Evolutionary conservation across 2,888 invertebrate genomes (phyloP).

Genomic region (Xestobium rufovillosum): DNA sequence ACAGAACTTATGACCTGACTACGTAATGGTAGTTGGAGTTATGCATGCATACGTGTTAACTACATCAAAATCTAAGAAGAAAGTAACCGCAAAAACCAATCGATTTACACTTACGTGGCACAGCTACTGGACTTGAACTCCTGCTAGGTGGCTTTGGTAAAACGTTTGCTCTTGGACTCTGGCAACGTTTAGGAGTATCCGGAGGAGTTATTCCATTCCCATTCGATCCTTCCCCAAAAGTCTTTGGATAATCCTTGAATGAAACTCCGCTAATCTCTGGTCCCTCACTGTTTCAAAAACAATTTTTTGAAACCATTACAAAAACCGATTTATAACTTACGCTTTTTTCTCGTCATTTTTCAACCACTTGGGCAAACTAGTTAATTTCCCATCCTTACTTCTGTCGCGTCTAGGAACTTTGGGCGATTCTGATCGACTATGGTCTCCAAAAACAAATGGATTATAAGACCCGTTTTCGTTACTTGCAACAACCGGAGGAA

Average conservation of each 20-base stretch:
- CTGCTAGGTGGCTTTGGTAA: conserved; percentile 48
- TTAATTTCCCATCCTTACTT: conserved; percentile 42
- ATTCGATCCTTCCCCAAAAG: conserved; percentile 69
- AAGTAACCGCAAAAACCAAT: too few relatives aligned
- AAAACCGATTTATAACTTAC: conserved; percentile 29
- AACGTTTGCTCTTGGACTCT: conserved; percentile 45
- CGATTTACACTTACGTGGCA: conserved; percentile 46
- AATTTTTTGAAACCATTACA: neutral
- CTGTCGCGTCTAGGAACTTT: conserved; percentile 39
- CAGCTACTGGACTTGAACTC: conserved; percentile 54
- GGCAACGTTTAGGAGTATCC: conserved; percentile 54
- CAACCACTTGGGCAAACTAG: conserved; percentile 52
- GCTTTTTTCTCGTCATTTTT: conserved; percentile 45
- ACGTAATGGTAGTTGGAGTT: too few relatives aligned
- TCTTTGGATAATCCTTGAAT: conserved; percentile 37
- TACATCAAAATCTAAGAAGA: too few relatives aligned
- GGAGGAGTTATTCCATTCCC: conserved; percentile 70
- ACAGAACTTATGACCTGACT: too few relatives aligned
- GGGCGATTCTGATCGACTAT: conserved; percentile 31
- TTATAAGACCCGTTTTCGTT: conserved; percentile 25
- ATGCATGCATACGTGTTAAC: too few relatives aligned
- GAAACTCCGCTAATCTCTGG: too few relatives aligned
- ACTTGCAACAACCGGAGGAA: conserved; percentile 17
- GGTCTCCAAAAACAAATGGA: conserved; percentile 44
- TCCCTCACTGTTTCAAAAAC: conserved; percentile 6